Conservation (phyloP, 1,140 invertebrate genomes). For the Archivesica marissinica region DNA sequence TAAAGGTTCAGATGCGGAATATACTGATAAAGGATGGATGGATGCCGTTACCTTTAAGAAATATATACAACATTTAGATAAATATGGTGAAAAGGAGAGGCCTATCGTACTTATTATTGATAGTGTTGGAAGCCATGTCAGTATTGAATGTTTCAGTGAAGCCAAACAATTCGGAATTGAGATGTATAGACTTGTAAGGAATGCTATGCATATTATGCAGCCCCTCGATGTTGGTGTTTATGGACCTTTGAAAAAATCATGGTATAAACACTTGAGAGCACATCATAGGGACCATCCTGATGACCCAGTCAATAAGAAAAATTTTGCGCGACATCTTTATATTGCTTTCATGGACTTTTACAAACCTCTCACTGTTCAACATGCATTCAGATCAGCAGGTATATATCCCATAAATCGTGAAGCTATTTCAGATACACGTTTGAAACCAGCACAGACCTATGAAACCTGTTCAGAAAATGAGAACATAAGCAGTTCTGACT, state of each 20-base stretch:
- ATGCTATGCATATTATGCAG: constrained; percentile 65
- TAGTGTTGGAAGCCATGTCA: constrained; percentile 61
- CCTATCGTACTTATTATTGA: constrained; percentile 62
- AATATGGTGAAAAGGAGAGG: constrained; percentile 55
- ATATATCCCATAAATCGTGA: constrained; percentile 47
- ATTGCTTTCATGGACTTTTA: constrained; percentile 63
- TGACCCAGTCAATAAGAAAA: constrained; percentile 41
- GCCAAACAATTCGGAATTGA: constrained; percentile 49
- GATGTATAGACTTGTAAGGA: constrained; percentile 58
- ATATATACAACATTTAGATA: constrained; percentile 61
- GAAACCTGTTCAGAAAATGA: not conserved
- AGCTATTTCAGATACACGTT: not conserved
- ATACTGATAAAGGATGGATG: constrained; percentile 67
- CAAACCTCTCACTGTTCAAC: constrained; percentile 61
- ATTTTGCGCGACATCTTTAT: constrained; percentile 66
- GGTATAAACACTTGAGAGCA: constrained; percentile 47
- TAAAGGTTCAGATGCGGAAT: constrained; percentile 41
- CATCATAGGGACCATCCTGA: constrained; percentile 49
- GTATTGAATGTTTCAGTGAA: constrained; percentile 39
- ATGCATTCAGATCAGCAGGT: constrained; percentile 57
- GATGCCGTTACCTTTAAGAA: constrained; percentile 39
- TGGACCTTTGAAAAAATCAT: constrained; percentile 60
- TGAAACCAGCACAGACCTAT: constrained; percentile 50
- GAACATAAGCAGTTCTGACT: no score
- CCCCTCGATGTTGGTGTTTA: constrained; percentile 64